Evolutionary conservation across 2,888 invertebrate species (phyloP).

Genomic region (Blastobasis adustella): DNA sequence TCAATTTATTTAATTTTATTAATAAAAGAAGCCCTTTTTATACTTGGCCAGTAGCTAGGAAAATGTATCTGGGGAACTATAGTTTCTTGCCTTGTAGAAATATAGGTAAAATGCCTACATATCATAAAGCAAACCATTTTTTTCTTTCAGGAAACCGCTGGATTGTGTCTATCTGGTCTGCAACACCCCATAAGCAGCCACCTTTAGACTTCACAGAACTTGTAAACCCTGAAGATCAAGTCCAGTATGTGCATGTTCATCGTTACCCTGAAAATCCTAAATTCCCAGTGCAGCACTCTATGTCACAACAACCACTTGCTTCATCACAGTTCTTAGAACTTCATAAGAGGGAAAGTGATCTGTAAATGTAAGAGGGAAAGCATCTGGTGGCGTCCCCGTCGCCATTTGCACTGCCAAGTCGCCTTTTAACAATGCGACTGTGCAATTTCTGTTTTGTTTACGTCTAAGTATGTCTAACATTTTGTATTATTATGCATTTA

Average conservation of each 20-base stretch:
- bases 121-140: neutral
- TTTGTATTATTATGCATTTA: too few species aligned
- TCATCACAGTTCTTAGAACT: conserved; percentile 76
- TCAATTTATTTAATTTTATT: too few species aligned
- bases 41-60: neutral
- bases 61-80: neutral
- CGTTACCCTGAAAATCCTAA: conserved; percentile 33
- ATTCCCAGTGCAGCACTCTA: conserved; percentile 39
- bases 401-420: too few species aligned
- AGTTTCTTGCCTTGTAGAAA: neutral
- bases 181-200: conserved; percentile 88
- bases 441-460: too few species aligned
- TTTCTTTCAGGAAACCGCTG: conserved; percentile 83
- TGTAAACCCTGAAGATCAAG: conserved; percentile 55
- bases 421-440: too few species aligned
- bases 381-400: too few species aligned
- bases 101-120: neutral
- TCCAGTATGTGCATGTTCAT: conserved; percentile 45
- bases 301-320: conserved; percentile 54
- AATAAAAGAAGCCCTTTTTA: neutral
- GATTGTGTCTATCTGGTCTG: conserved; percentile 88
- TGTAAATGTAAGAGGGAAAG: neutral
- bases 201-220: conserved; percentile 87
- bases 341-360: conserved; percentile 86
- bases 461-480: too few species aligned